Conservation (phyloP, 1,140 invertebrate species). For the Aphaenogaster floridana region DNA sequence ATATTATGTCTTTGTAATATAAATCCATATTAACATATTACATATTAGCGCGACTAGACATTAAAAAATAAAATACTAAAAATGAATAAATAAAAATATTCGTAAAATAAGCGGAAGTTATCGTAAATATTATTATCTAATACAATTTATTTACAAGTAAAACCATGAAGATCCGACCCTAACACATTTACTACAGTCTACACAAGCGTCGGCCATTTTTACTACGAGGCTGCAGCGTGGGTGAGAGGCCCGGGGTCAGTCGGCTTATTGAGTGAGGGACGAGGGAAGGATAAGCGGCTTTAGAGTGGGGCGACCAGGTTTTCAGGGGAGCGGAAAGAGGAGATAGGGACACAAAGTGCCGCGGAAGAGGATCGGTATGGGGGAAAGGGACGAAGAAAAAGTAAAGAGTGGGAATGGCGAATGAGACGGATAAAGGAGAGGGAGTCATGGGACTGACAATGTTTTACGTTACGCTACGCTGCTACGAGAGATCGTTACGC, state of each 20-base stretch:
- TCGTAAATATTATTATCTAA: background rate
- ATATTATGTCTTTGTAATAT: background rate
- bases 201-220: slow-evolving; percentile 81
- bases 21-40: slow-evolving; percentile 7
- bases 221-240: slow-evolving; percentile 82
- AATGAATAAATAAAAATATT: background rate
- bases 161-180: slow-evolving; percentile 60
- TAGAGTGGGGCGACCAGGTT: slow-evolving; percentile 52
- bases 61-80: background rate
- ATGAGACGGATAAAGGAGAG: slow-evolving; percentile 62
- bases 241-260: slow-evolving; percentile 82
- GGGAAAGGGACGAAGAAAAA: slow-evolving; percentile 38
- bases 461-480: slow-evolving; percentile 83
- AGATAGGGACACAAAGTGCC: slow-evolving; percentile 49
- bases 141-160: background rate
- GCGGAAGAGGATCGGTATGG: slow-evolving; percentile 61
- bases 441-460: slow-evolving; percentile 70
- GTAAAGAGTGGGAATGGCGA: slow-evolving; percentile 38
- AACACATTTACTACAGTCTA: slow-evolving; percentile 73
- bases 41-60: background rate
- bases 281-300: slow-evolving; percentile 8
- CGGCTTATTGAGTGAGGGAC: slow-evolving; percentile 60
- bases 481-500: slow-evolving; percentile 80
- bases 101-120: background rate
- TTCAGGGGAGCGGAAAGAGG: slow-evolving; percentile 72